Percentiles rank a stretch among this genome's conserved stretches.
Conservation (phyloP, 1,140 invertebrate genomes). For the Aphelinus certus region DNA sequence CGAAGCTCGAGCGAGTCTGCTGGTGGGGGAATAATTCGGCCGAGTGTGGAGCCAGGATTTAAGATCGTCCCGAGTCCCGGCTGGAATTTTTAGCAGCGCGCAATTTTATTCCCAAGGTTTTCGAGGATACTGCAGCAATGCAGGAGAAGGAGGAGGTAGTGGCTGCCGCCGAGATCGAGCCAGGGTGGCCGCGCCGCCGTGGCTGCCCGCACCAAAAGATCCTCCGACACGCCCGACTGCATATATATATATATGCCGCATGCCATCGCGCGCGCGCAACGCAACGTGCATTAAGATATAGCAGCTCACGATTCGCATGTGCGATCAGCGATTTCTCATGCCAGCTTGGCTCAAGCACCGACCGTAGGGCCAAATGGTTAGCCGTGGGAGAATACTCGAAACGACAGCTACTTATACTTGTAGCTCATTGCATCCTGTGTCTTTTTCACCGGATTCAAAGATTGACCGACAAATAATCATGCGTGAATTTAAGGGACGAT, state of each 20-base stretch:
- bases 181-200: conserved; percentile 45
- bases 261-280: conserved; percentile 37
- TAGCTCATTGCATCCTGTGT: no score
- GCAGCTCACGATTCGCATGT: no score
- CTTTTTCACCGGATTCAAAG: no score
- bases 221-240: conserved; percentile 47
- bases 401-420: no score
- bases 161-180: conserved; percentile 7
- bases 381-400: no score
- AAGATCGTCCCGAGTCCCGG: no score
- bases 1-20: background rate
- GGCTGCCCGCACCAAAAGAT: conserved; percentile 46
- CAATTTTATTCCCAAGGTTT: conserved; percentile 19
- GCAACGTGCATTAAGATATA: conserved; percentile 23
- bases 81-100: no score
- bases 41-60: no score
- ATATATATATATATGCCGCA: conserved; percentile 44
- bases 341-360: background rate
- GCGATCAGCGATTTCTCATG: background rate
- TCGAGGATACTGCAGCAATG: background rate
- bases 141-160: conserved; percentile 1
- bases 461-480: no score
- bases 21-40: background rate
- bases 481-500: no score
- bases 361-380: background rate